Evolutionary conservation across 2,888 invertebrate genomes (phyloP), one percentile per base, ranked within the genome.

Genomic region (Piscicola geometra): DNA sequence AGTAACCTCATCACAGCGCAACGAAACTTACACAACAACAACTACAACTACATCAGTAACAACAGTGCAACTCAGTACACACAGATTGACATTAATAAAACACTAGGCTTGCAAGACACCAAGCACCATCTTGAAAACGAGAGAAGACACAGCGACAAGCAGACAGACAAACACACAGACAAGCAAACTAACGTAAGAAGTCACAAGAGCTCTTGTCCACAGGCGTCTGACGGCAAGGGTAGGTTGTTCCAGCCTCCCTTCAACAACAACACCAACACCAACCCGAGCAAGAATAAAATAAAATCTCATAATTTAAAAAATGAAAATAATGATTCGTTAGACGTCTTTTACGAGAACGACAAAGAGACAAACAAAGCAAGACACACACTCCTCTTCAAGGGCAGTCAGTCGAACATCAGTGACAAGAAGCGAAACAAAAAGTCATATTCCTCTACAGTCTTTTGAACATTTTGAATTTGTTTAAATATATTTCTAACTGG

Each of bases 21-120:
- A n/a, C n/a, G n/a, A n/a, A 41, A 41, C 41, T 15, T 41, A 5
- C 5, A 41, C 41, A 41, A 41, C 41, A 18, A 56, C 25, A 56
- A 56, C 60, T 56, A 56, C 25, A 56, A 15, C 25, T 25, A 25
- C 21, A 25, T 15, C 21, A 56, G 60, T 5, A 56, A 56, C 25
- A 56, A 56, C 60, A 56, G 60, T 56, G 71, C 50, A 25, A 71
- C 71, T 15, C 71, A 71, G 52, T 71, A 71, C 71, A 47, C 47
- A 15, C 71, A 71, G 33, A 71, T 71, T 21, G 71, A 71, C 52
- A 30, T 71, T 25, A 47, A 50, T 52, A 71, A 71, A 50, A 71
- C 71, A 3, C 47, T n/a, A 50, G 71, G 71, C 52, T 52, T 71
- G 25, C 71, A 52, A n/a, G 71, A 71, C 15, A 71, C 71, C 9